A percentile compares a stretch with the other conserved stretches of the same genome.
These are phyloP conservation scores for Pantherophis guttatus DNA, from an alignment of 2,113 vertebrate species.

Conservation along the genomic window DNA sequence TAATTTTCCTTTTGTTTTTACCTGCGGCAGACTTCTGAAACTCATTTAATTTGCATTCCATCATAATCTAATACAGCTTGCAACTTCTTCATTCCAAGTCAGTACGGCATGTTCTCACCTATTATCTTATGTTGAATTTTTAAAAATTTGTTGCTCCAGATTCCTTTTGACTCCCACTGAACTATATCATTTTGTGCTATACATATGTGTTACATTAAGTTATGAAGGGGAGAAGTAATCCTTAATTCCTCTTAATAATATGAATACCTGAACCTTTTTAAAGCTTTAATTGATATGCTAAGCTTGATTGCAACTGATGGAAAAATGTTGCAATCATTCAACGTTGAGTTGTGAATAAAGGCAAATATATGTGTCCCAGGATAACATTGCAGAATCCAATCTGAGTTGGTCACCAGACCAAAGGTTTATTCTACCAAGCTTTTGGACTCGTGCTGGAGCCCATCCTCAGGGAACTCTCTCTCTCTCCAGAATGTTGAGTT, in stretches of 20 bases:
- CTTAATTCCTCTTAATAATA: neutral
- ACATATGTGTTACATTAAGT: neutral
- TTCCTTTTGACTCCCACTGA: neutral
- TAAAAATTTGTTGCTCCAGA: neutral
- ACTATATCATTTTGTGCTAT: neutral
- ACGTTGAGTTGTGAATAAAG: neutral
- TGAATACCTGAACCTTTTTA: neutral
- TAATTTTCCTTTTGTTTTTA: slow-evolving; percentile 36
- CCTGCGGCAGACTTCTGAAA: slow-evolving; percentile 33
- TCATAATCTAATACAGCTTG: slow-evolving; percentile 23
- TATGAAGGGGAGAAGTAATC: neutral
- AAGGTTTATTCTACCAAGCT: neutral
- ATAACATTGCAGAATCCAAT: neutral
- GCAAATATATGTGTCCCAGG: neutral
- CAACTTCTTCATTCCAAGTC: neutral
- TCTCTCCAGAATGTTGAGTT: neutral
- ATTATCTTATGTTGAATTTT: neutral
- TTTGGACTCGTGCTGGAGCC: neutral
- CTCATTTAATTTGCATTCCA: slow-evolving; percentile 28
- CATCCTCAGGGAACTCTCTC: neutral
- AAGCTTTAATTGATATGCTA: neutral
- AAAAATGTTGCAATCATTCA: slow-evolving; percentile 4
- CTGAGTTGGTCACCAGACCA: neutral
- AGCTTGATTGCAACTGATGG: slow-evolving; percentile 1
- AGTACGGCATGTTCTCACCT: neutral